Evolutionary conservation across 2,113 vertebrate genomes (phyloP), one percentile per base, ranked within the genome.

Genomic region (Podocnemis expansa): DNA sequence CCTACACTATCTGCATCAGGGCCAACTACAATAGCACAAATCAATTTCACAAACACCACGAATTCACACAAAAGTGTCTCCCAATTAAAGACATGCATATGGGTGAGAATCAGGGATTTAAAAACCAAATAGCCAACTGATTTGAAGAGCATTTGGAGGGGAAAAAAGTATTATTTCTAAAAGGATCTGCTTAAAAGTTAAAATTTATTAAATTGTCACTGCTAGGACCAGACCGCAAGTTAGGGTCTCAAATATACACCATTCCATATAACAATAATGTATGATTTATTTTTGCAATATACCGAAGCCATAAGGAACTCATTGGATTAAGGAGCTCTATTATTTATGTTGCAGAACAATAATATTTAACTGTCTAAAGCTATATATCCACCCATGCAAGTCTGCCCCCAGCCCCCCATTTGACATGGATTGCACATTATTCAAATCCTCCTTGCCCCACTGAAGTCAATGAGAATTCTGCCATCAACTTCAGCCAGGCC

Each of bases 181-280:
- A 91, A 94, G 63, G 82, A 82, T 49, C 12, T 25, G 31, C 94
- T 84, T 82, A 31, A 82, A 73, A 87, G 87, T 87, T 75, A 83
- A 96, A 89, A 95, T 70, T 82, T 78, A 97, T 96, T 96, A 87
- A 97, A 93, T 49, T 54, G 5, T 70, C 95, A 96, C 93, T 90
- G 27, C 94, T 78, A 92, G 95, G 96, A 94, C 90, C 83, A 89
- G 94, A 78, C 45, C 6, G 0, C 43, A 63, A 90, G 95, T 5
- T 4, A 91, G 88, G 90, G 91, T 93, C 94, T 86, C 93, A 84
- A 80, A 78, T 49, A 45, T 41, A 24, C 80, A 87, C 89, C n/a
- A 2, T 82, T 85, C 84, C 89, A 84, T 70, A 2, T 0, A 5
- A 85, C 34, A 21, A 13, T 86, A 63, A 95, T 80, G 89, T 87